Conservation (phyloP, 2,888 invertebrate species). For the Agrilus cyanescens region DNA sequence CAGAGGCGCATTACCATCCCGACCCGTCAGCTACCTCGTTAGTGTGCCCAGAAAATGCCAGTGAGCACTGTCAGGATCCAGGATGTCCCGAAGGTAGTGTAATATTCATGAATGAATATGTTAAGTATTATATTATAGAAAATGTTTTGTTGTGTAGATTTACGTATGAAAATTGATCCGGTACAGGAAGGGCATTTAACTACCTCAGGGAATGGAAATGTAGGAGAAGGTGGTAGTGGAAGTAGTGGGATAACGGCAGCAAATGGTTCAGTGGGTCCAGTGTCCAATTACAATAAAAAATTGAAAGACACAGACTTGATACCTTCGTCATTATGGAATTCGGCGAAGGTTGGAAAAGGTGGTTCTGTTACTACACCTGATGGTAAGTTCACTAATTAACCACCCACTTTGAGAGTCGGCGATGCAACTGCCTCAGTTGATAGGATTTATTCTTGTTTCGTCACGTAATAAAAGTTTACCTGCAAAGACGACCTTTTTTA, state of each 20-base stretch:
- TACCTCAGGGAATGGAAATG: slow-evolving; percentile 28
- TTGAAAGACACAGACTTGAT: slow-evolving; percentile 35
- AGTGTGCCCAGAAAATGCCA: slow-evolving; percentile 36
- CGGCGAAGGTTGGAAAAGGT: slow-evolving; percentile 48
- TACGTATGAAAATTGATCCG: slow-evolving; percentile 62
- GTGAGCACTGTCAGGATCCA: slow-evolving; percentile 31
- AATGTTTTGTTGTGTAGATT: slow-evolving; percentile 49
- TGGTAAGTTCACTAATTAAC: slow-evolving; percentile 46
- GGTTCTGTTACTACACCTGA: slow-evolving; percentile 76
- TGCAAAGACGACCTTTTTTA: no score
- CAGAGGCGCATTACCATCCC: slow-evolving; percentile 41
- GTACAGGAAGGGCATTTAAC: slow-evolving; percentile 30
- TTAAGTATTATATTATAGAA: no score
- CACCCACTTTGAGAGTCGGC: no score
- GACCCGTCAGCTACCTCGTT: slow-evolving; percentile 38
- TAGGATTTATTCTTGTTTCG: no score
- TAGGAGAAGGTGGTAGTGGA: slow-evolving; percentile 13
- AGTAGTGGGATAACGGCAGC: slow-evolving; percentile 33
- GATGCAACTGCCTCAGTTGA: no score
- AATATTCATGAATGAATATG: background rate
- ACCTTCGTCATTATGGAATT: slow-evolving; percentile 44
- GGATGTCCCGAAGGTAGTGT: slow-evolving; percentile 40
- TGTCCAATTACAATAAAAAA: slow-evolving; percentile 32
- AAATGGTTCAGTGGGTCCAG: slow-evolving; percentile 45
- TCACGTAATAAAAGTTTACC: no score